These are phyloP conservation scores for Coecobrya sp. DNA, from an alignment of 2,888 invertebrate species.

Conservation along the genomic window DNA sequence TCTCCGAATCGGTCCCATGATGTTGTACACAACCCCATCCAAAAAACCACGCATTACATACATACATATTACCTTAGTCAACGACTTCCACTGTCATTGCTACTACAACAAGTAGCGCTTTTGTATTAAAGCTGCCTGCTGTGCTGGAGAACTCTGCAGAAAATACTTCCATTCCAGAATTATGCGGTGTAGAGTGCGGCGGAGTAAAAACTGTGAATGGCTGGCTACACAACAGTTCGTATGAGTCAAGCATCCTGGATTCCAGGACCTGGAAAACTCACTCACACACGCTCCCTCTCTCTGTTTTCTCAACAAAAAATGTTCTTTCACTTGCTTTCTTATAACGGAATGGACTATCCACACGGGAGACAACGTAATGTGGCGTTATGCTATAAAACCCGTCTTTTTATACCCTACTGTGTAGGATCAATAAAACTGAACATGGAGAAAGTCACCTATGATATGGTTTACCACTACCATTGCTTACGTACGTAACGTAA, in stretches of 20 bases:
- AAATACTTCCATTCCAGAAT: neutral
- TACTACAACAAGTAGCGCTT: neutral
- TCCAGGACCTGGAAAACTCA: no score
- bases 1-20: constrained; percentile 1
- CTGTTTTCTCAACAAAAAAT: constrained; percentile 7
- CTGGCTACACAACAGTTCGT: neutral
- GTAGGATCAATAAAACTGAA: constrained; percentile 70
- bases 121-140: neutral
- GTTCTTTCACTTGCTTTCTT: neutral
- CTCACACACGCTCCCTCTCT: neutral
- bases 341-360: neutral
- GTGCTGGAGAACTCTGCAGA: neutral
- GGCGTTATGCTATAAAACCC: neutral
- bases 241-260: neutral
- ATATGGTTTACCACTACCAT: neutral
- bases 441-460: constrained; percentile 64
- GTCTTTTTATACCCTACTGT: constrained; percentile 24
- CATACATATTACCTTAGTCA: no score
- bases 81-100: neutral
- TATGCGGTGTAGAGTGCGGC: neutral
- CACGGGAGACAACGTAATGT: constrained; percentile 4
- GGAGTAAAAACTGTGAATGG: neutral
- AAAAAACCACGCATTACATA: neutral
- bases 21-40: neutral
- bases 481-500: neutral